phyloP scores from a whole-genome alignment of 2,113 vertebrate species.

The Puma concolor region DNA sequence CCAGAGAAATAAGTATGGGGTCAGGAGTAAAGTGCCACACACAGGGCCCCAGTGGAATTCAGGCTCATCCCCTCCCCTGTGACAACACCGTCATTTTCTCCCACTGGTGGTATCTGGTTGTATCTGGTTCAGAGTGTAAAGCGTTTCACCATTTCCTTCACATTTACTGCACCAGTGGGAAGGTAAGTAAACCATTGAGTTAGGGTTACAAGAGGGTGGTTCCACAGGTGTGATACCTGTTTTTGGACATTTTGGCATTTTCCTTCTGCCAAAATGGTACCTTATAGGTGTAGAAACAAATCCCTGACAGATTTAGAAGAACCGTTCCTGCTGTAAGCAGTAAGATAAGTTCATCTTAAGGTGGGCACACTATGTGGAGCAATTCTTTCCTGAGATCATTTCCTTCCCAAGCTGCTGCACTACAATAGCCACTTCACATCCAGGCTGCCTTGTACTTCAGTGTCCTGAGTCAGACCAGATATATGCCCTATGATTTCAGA shows the following conservation, averaged over 20 bases:
- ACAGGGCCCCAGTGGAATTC: accelerated
- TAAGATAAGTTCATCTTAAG: not conserved
- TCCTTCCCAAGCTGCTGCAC: not conserved
- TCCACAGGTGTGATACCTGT: not conserved
- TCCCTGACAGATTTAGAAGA: not conserved
- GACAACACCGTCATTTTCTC: not conserved
- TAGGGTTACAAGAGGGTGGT: not conserved
- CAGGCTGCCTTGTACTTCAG: not conserved
- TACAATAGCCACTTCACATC: not conserved
- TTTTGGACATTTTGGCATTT: constrained; percentile 3
- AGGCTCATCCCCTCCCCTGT: not conserved
- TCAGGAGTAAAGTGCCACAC: not conserved
- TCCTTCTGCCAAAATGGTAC: not conserved
- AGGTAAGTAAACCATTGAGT: not conserved
- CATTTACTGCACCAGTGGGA: not conserved
- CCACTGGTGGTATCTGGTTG: not conserved
- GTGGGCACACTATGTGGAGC: not conserved
- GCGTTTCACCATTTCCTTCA: not conserved
- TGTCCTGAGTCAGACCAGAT: not conserved
- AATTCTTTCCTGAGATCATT: constrained; percentile 40
- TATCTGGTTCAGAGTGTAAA: not conserved
- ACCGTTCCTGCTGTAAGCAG: not conserved
- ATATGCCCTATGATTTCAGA: not conserved
- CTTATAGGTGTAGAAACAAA: not conserved
- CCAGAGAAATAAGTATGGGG: not conserved